Evolutionary conservation across 2,113 vertebrate species (phyloP).

Genomic region (Hippolais icterina): DNA sequence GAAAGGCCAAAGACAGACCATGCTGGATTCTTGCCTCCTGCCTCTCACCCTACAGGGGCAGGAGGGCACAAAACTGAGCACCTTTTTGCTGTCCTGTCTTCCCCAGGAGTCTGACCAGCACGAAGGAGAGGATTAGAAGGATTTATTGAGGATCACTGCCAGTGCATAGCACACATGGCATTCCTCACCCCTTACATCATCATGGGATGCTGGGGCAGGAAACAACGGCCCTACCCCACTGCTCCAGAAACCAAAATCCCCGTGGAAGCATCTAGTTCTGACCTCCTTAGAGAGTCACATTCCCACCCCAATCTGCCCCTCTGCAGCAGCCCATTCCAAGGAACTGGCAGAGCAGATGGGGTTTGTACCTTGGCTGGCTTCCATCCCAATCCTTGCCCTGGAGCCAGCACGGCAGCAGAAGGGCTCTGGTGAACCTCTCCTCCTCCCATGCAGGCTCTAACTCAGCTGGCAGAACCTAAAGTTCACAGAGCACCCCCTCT

Average conservation of each 20-base stretch:
- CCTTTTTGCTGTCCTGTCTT: background rate
- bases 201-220: background rate
- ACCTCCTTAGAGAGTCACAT: background rate
- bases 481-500: background rate
- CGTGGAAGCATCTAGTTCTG: background rate
- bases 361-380: background rate
- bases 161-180: background rate
- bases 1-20: background rate
- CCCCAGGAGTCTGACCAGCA: background rate
- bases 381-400: background rate
- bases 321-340: background rate
- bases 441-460: background rate
- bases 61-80: background rate
- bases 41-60: background rate
- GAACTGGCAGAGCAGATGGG: background rate
- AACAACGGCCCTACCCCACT: background rate
- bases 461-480: background rate
- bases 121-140: background rate
- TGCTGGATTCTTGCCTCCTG: background rate
- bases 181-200: background rate
- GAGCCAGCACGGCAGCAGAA: background rate
- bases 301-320: background rate
- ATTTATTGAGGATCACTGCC: background rate
- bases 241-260: background rate
- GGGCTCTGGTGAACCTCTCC: constrained; percentile 9